Base-by-base conservation (phyloP, 2,888 invertebrate species). In the Ischnus inquisitorius region DNA sequence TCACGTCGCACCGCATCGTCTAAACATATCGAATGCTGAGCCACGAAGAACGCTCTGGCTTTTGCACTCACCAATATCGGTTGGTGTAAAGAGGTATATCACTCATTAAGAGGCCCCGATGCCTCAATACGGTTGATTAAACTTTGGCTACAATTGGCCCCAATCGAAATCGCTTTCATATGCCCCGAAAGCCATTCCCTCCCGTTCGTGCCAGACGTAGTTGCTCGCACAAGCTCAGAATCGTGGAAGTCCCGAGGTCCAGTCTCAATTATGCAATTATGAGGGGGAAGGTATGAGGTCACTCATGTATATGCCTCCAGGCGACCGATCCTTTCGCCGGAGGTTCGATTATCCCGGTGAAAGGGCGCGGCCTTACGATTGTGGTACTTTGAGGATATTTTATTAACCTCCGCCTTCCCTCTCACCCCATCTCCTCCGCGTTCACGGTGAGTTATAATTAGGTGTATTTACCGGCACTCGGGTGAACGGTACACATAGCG, bases 251-350 rank as follows among this genome's bases (percentile, higher is more conserved):
- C 69, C 39, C 39, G 22, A 57, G 75, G 76, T 57, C 51, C 71
- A 48, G 39, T 60, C 51, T 83, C 76, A 77, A 80, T 79, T 67
- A 77, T 71, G 79, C 72, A 83, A 83, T 83, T 83, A 83, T 72
- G 48, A 43, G 48, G 60, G 28, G 41, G 67, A 68, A 67, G 39
- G 19, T 76, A 14, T n/a, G 57, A 41, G 10, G 39, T 39, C 8
- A 62, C 28, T 4, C 12, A 25, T 19, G 14, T 16, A 16, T 43
- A 10, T 34, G 25, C 39, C 10, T 65, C 16, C 19, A 3, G 12
- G 22, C 12, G 34, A 48, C 43, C 25, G 43, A 57, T 28, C 48
- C 28, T 68, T n/a, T n/a, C 34, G 60, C 41, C 46, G 1, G 46
- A 65, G 46, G 43, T 67, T 19, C 34, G 76, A 39, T 39, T 54